phyloP scores from a whole-genome alignment of 2,888 invertebrate genomes.

The Cancer borealis region DNA sequence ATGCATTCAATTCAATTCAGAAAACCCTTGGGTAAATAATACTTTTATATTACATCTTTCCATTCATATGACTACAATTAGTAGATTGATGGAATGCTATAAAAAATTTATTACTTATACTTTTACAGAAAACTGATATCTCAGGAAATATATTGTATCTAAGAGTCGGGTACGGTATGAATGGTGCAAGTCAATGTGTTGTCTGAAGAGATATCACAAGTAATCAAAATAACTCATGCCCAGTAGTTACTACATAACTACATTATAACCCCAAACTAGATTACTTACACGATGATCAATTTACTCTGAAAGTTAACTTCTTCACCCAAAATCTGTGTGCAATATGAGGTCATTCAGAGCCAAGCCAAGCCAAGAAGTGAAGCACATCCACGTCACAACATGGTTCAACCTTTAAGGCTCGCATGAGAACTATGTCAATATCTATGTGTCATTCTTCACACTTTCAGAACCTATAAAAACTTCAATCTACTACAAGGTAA shows the following conservation, averaged over 20 bases:
- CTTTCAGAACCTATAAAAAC: too few relatives aligned
- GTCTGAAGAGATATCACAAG: not conserved
- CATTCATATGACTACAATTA: slow-evolving; percentile 14
- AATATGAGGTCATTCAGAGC: not conserved
- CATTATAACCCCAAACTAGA: not conserved
- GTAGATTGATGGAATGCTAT: not conserved
- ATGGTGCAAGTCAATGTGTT: not conserved
- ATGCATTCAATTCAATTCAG: not conserved
- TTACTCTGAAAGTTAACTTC: not conserved
- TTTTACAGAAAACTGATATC: not conserved
- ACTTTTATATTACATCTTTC: not conserved
- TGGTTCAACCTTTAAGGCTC: not conserved
- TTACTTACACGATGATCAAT: not conserved
- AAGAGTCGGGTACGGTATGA: not conserved
- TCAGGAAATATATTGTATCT: not conserved
- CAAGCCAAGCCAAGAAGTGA: not conserved
- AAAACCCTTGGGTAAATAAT: not conserved
- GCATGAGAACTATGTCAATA: not conserved
- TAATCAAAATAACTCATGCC: not conserved
- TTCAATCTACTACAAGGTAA: not conserved
- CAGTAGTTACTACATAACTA: not conserved
- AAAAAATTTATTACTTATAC: not conserved
- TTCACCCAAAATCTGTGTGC: not conserved
- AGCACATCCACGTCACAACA: not conserved
- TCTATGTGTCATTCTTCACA: too few relatives aligned